Evolutionary conservation across 2,797 vertebrate genomes (phyloP).

Genomic region (Poeciliopsis turneri): DNA sequence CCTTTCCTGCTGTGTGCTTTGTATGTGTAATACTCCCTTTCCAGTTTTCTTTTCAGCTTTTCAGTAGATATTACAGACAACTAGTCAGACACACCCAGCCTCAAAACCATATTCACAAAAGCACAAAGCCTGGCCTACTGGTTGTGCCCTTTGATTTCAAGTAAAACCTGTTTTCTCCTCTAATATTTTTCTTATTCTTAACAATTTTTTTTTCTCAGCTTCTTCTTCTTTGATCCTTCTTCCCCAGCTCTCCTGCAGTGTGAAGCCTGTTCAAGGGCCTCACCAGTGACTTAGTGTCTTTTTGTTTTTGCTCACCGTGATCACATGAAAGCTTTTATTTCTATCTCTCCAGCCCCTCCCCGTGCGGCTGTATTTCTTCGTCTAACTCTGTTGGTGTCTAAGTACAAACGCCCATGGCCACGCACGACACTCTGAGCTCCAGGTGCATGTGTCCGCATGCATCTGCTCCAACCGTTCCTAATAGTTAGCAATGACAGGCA

Average conservation of each 20-base stretch:
- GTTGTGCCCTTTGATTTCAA: slow-evolving; percentile 40
- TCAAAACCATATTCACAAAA: slow-evolving; percentile 35
- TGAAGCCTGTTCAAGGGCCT: slow-evolving; percentile 43
- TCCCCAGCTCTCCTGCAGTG: slow-evolving; percentile 35
- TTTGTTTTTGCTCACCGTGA: slow-evolving; percentile 48
- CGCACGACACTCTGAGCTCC: slow-evolving; percentile 27
- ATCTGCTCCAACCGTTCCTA: slow-evolving; percentile 46
- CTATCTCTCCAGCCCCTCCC: slow-evolving; percentile 19
- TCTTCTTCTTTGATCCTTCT: slow-evolving; percentile 36
- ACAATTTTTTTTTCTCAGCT: slow-evolving; percentile 27
- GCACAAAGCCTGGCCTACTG: not conserved
- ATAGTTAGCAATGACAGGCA: slow-evolving; percentile 30
- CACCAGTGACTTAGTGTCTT: slow-evolving; percentile 46
- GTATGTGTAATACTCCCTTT: slow-evolving; percentile 55
- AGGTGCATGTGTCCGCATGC: slow-evolving; percentile 41
- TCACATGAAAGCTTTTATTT: slow-evolving; percentile 38
- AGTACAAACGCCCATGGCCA: slow-evolving; percentile 28
- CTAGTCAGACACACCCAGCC: slow-evolving; percentile 34
- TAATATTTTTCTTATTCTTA: slow-evolving; percentile 6
- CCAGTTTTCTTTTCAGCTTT: slow-evolving; percentile 42
- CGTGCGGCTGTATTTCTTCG: slow-evolving; percentile 18
- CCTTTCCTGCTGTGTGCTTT: slow-evolving; percentile 40
- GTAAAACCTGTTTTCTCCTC: slow-evolving; percentile 34
- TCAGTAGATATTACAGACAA: slow-evolving; percentile 32
- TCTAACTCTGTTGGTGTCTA: slow-evolving; percentile 46